Base-by-base conservation (phyloP, 23 tunicate species). In the Ciona savignyi region DNA sequence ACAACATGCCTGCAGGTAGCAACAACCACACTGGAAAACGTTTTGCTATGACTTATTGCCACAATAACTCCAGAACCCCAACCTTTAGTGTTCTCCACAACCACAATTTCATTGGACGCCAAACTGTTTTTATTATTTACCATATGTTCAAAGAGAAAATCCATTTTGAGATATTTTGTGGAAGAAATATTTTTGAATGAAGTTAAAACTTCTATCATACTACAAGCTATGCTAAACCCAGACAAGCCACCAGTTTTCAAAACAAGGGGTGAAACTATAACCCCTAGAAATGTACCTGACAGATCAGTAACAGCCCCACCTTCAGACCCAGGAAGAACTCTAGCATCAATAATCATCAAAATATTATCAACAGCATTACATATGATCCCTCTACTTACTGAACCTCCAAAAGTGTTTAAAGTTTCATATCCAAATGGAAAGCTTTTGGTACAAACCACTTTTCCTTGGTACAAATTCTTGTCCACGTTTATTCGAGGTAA, bases 41-140 rank as follows among this genome's bases (percentile, higher is more conserved):
- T 32, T 32, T 3, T 32, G 31, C 4, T 1, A 22, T 35, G 19
- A 25, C 51, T 34, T 9, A 82, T 32, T 1, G 70, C 80, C 22
- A 75, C 87, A 15, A 74, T 75, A 30, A 82, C 78, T 23, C 87
- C 87, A 69, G 87, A 82, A 32, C 87, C 87, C 87, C 87, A 82
- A 35, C 87, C 87, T 33, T 64, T 72, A 30, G 32, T 60, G 68
- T 82, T 73, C 4, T 42, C 68, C 60, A 82, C 32, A 4, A 9
- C 49, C 1, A 82, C 87, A 67, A 75, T 42, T 42, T 42, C 56
- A 6, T 42, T 15, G 11, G 15, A 42, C 9, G 11, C 9, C 15
- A 42, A 42, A 6, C 15, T 15, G 6, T 4, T n/a, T 63, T 63
- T 63, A 23, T 6, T 4, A 11, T 9, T 9, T 9, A 22, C 22